Conservation (phyloP, 30 jellyfish, hydroid and myxozoan genomes). For the Phacellophora camtschatica region DNA sequence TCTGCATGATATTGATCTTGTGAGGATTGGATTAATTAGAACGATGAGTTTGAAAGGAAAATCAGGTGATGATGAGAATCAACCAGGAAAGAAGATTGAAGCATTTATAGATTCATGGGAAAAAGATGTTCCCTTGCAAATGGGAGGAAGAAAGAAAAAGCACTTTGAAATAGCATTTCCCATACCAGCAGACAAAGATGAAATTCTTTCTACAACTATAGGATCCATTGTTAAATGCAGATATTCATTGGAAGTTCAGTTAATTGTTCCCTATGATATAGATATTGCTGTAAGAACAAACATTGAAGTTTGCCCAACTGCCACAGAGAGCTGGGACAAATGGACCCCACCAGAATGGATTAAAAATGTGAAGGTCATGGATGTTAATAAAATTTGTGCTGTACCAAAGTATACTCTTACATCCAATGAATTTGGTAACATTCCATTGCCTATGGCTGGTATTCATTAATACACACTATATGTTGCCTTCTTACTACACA, state of each 20-base stretch:
- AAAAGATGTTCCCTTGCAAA: constrained; percentile 4
- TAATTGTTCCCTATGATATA: constrained; percentile 30
- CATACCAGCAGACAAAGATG: not conserved
- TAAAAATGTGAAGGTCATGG: not conserved
- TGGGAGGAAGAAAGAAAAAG: constrained; percentile 5
- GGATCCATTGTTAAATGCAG: constrained; percentile 34
- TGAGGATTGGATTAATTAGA: constrained; percentile 16
- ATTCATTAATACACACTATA: too few species aligned
- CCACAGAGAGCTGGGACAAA: constrained; percentile 5
- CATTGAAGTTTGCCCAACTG: constrained; percentile 24
- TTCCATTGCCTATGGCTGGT: constrained; percentile 47
- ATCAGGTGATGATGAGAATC: not conserved
- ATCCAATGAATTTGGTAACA: constrained; percentile 22
- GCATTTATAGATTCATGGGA: constrained; percentile 12
- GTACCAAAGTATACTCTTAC: constrained; percentile 34
- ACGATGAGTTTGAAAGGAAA: constrained; percentile 12
- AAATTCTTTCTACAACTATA: constrained; percentile 2
- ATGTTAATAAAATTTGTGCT: not conserved
- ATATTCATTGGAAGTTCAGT: constrained; percentile 25
- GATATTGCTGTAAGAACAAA: constrained; percentile 25
- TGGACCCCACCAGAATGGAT: constrained; percentile 66
- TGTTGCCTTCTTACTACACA: too few species aligned
- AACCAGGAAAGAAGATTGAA: not conserved
- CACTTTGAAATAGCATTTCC: not conserved
- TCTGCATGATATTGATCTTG: not conserved